Evolutionary conservation across 2,797 vertebrate genomes (phyloP).

Genomic region (Hybognathus amarus): DNA sequence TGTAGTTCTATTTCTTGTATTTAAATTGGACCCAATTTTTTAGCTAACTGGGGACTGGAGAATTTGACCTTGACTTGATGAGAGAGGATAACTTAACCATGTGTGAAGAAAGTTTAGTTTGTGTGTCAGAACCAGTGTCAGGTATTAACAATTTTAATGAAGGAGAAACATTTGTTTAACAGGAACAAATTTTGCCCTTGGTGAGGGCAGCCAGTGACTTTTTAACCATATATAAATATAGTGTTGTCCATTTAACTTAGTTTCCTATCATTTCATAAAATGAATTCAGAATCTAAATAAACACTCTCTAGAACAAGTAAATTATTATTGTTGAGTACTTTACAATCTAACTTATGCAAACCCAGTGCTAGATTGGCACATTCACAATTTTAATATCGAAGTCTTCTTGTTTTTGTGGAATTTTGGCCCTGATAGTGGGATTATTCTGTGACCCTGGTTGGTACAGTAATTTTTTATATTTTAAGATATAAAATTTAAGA

Average conservation of each 20-base stretch:
- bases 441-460: neutral
- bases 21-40: constrained; percentile 9
- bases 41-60: neutral
- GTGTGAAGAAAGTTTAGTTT: constrained; percentile 27
- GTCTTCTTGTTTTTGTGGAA: neutral
- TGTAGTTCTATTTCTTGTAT: constrained; percentile 16
- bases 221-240: neutral
- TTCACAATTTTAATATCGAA: neutral
- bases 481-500: neutral
- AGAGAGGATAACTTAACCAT: constrained; percentile 16
- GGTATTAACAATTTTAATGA: neutral
- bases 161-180: neutral
- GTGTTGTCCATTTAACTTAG: neutral
- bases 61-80: constrained; percentile 33
- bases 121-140: constrained; percentile 6
- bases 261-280: neutral
- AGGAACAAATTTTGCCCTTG: neutral
- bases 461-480: neutral
- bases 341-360: neutral
- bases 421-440: neutral
- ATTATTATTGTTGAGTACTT: too few species aligned
- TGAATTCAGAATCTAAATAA: neutral
- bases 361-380: neutral
- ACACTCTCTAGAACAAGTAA: neutral
- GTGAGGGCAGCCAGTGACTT: neutral